Conservation (phyloP, 2,797 vertebrate species). For the Pipistrellus kuhlii region DNA sequence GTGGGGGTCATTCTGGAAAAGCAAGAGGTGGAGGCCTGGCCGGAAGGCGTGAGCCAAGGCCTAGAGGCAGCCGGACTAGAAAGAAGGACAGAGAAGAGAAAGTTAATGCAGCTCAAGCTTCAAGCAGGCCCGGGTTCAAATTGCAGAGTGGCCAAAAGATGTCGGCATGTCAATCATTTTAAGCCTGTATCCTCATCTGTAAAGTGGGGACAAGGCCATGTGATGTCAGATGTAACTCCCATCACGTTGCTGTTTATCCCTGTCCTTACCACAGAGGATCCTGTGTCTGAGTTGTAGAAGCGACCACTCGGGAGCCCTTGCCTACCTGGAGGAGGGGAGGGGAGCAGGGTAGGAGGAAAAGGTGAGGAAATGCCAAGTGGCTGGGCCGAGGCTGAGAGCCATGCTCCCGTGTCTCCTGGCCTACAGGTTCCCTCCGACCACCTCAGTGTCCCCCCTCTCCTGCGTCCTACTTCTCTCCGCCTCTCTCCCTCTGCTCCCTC, state of each 20-base stretch:
- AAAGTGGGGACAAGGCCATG: background rate
- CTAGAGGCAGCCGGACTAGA: background rate
- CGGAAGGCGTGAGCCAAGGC: background rate
- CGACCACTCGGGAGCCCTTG: slow-evolving; percentile 12
- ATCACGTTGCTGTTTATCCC: background rate
- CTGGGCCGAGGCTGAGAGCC: background rate
- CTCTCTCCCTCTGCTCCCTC: background rate
- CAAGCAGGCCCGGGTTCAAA: slow-evolving; percentile 5
- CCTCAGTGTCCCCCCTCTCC: background rate
- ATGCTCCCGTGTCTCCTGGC: background rate
- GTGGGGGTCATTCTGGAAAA: background rate
- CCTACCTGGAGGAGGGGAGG: background rate
- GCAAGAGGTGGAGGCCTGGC: background rate
- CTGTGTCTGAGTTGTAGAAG: slow-evolving; percentile 21
- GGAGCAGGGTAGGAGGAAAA: background rate
- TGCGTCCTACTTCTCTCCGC: background rate
- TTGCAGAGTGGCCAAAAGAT: background rate
- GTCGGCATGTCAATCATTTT: background rate
- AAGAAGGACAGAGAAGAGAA: background rate
- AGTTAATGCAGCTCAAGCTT: background rate
- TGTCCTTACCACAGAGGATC: background rate
- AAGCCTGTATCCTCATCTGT: background rate
- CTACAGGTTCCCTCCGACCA: background rate
- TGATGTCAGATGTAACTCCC: background rate
- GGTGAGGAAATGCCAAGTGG: background rate